A percentile compares a stretch with the other conserved stretches of the same genome.
phyloP scores from a whole-genome alignment of 2,888 invertebrate species.

The Eilema griseolum region DNA sequence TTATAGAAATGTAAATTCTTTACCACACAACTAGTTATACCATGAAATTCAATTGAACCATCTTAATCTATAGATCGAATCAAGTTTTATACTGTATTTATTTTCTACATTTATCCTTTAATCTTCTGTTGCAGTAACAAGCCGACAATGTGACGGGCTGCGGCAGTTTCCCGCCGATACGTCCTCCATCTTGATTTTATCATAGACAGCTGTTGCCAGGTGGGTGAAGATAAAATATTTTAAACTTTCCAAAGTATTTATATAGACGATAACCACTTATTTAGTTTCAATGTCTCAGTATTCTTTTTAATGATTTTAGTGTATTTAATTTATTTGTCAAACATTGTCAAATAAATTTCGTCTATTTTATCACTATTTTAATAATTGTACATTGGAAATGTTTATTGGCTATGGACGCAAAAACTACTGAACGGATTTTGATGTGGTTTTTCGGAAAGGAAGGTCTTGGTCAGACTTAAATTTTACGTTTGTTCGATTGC shows the following conservation, averaged over 20 bases:
- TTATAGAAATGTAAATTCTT: not conserved
- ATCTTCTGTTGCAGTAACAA: slow-evolving; percentile 74
- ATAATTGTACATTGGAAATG: too few species aligned
- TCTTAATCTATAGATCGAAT: not conserved
- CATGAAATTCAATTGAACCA: not conserved
- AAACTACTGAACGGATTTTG: too few species aligned
- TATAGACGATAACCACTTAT: not conserved
- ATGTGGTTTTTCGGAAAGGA: too few species aligned
- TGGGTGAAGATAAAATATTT: slow-evolving; percentile 38
- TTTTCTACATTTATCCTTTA: slow-evolving; percentile 23
- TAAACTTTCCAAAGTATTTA: not conserved
- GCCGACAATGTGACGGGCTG: slow-evolving; percentile 77
- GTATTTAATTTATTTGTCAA: too few species aligned
- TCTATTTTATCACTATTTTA: too few species aligned
- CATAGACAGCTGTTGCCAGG: slow-evolving; percentile 63
- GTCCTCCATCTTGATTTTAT: slow-evolving; percentile 69
- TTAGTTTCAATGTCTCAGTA: not conserved
- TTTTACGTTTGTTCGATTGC: too few species aligned
- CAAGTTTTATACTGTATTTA: not conserved
- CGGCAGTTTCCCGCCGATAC: slow-evolving; percentile 56
- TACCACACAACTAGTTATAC: not conserved
- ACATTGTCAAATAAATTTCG: not conserved
- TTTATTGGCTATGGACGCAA: too few species aligned
- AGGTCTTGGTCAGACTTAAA: too few species aligned
- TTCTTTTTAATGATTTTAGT: not conserved